Percentiles rank a stretch among this genome's conserved stretches.
These are phyloP conservation scores for Sparus aurata DNA, from an alignment of 2,797 vertebrate species.

Conservation along the genomic window DNA sequence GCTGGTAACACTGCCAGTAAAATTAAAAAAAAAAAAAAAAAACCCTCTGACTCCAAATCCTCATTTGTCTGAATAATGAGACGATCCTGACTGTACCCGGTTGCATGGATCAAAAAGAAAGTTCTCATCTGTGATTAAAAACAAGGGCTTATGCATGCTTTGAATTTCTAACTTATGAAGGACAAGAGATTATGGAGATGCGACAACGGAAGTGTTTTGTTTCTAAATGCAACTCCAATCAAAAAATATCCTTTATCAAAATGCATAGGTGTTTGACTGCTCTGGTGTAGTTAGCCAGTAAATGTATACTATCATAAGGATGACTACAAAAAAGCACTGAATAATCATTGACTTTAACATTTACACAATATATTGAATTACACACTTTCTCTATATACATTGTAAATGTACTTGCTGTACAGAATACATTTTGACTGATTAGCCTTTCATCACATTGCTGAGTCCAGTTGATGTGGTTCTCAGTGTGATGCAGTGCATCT, in stretches of 20 bases:
- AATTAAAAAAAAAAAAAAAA: slow-evolving; percentile 36
- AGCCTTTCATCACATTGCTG: slow-evolving; percentile 29
- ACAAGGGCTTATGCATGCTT: slow-evolving; percentile 38
- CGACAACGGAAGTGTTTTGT: slow-evolving; percentile 37
- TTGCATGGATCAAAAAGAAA: slow-evolving; percentile 60
- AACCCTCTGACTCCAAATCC: slow-evolving; percentile 64
- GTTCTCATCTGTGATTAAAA: slow-evolving; percentile 63
- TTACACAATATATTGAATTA: neutral
- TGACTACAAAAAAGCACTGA: neutral
- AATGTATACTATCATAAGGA: slow-evolving; percentile 16
- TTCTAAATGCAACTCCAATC: slow-evolving; percentile 18
- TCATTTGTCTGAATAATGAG: slow-evolving; percentile 72
- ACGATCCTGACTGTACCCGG: slow-evolving; percentile 47
- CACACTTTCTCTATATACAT: neutral
- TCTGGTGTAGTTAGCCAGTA: slow-evolving; percentile 6
- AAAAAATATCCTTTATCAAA: slow-evolving; percentile 46
- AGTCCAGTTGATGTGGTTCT: slow-evolving; percentile 4
- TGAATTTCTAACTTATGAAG: slow-evolving; percentile 53
- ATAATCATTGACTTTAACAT: slow-evolving; percentile 25
- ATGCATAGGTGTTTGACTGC: slow-evolving; percentile 21
- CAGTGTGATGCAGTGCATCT: slow-evolving; percentile 9
- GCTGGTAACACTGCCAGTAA: slow-evolving; percentile 54
- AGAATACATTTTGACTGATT: slow-evolving; percentile 32
- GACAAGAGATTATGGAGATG: slow-evolving; percentile 53
- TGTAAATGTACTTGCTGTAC: slow-evolving; percentile 25